Conservation (phyloP, 2,888 invertebrate species). For the Spodoptera exigua region DNA sequence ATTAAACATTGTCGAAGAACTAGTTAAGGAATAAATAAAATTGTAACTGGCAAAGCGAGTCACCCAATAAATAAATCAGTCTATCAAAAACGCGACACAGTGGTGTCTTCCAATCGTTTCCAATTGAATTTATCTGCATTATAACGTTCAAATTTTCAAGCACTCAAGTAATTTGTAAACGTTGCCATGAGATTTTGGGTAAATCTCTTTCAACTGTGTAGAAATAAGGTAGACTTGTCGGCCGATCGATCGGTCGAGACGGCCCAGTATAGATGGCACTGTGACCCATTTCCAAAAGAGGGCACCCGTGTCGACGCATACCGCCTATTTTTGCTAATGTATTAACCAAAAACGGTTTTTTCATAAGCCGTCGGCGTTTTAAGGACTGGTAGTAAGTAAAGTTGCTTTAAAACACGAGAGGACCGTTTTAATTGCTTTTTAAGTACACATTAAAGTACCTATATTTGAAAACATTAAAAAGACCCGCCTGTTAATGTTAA, state of each 20-base stretch:
- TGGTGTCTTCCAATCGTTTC: slow-evolving; percentile 38
- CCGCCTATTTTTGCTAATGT: slow-evolving; percentile 49
- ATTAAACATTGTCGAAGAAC: slow-evolving; percentile 5
- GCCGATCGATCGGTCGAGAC: slow-evolving; percentile 65
- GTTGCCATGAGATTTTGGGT: slow-evolving; percentile 51
- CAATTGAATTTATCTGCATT: slow-evolving; percentile 53
- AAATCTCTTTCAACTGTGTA: slow-evolving; percentile 50
- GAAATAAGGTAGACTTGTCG: slow-evolving; percentile 60
- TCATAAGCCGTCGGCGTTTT: slow-evolving; percentile 9
- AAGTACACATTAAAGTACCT: neutral
- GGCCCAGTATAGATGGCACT: slow-evolving; percentile 71
- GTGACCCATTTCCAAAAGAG: slow-evolving; percentile 82
- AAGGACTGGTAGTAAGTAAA: neutral
- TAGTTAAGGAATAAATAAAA: slow-evolving; percentile 21
- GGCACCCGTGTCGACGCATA: slow-evolving; percentile 66
- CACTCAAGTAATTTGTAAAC: slow-evolving; percentile 60
- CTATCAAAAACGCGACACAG: slow-evolving; percentile 42
- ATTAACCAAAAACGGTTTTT: slow-evolving; percentile 34
- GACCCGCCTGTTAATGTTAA: too few relatives aligned
- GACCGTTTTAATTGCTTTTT: neutral
- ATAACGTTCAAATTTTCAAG: slow-evolving; percentile 52
- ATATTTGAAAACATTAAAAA: neutral
- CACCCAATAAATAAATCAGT: slow-evolving; percentile 40
- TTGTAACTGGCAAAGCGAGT: slow-evolving; percentile 7
- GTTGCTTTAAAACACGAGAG: neutral